These are phyloP conservation scores for Mus caroli DNA, from an alignment of 2,797 vertebrate species.

Conservation along the genomic window DNA sequence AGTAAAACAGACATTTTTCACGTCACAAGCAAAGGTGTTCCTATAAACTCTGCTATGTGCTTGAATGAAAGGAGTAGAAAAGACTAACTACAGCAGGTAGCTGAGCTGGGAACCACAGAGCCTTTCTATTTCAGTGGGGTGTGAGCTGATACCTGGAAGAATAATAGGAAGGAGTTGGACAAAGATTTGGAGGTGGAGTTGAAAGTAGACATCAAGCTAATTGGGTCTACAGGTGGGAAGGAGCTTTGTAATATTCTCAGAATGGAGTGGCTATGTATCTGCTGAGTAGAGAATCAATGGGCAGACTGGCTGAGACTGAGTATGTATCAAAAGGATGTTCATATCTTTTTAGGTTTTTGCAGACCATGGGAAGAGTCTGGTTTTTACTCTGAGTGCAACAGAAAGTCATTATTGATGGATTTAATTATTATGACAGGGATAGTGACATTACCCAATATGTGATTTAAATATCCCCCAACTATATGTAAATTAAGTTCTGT, in stretches of 20 bases:
- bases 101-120: not conserved
- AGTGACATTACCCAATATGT: not conserved
- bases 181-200: not conserved
- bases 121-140: not conserved
- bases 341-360: not conserved
- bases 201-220: not conserved
- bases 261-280: not conserved
- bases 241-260: not conserved
- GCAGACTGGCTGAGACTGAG: not conserved
- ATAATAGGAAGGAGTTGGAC: not conserved
- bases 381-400: constrained; percentile 23
- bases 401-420: not conserved
- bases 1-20: not conserved
- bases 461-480: not conserved
- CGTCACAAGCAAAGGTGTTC: not conserved
- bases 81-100: not conserved
- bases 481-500: constrained; percentile 18
- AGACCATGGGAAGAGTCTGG: not conserved
- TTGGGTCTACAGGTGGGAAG: not conserved
- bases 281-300: not conserved
- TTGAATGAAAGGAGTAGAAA: constrained; percentile 37
- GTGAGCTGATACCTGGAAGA: constrained; percentile 20
- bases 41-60: not conserved
- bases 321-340: not conserved
- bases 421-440: not conserved